Percentiles rank a stretch among this genome's conserved stretches.
Evolutionary conservation across 2,888 invertebrate genomes (phyloP).

Genomic region (Hypomecis punctinalis): DNA sequence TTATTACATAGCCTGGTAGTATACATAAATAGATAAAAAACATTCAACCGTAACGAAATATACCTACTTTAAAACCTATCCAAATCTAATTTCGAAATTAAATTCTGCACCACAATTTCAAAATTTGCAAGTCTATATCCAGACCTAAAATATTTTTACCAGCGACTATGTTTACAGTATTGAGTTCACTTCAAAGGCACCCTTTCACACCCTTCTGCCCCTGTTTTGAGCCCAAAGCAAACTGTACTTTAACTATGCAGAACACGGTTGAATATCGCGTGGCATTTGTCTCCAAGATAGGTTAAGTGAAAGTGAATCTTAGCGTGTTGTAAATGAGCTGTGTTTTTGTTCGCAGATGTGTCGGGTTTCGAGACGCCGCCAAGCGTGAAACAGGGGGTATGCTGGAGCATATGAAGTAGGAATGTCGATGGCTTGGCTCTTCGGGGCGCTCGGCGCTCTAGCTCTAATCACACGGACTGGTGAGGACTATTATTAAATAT

Average conservation of each 20-base stretch:
- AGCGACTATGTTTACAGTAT: slow-evolving; percentile 33
- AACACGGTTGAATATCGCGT: not conserved
- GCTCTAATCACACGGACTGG: slow-evolving; percentile 74
- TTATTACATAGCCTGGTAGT: too few species aligned
- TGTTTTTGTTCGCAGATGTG: slow-evolving; percentile 63
- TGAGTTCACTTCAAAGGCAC: slow-evolving; percentile 43
- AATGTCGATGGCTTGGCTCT: slow-evolving; percentile 70
- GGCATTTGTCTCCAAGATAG: not conserved
- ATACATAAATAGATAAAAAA: too few species aligned
- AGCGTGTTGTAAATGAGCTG: slow-evolving; percentile 41
- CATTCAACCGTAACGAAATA: too few species aligned
- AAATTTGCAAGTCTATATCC: slow-evolving; percentile 14
- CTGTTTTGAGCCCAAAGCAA: slow-evolving; percentile 23
- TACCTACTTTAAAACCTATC: too few species aligned
- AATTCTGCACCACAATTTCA: slow-evolving; percentile 2
- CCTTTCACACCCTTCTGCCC: slow-evolving; percentile 35
- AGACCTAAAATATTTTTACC: slow-evolving; percentile 28
- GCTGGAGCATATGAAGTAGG: slow-evolving; percentile 69
- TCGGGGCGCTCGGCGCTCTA: slow-evolving; percentile 71
- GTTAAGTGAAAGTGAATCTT: slow-evolving; percentile 32
- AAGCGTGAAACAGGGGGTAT: slow-evolving; percentile 68
- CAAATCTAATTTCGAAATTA: too few species aligned
- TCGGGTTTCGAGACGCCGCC: slow-evolving; percentile 54
- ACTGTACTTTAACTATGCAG: slow-evolving; percentile 12
- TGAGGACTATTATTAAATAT: slow-evolving; percentile 49